Evolutionary conservation across 1,140 invertebrate species (phyloP).

Genomic region (Asobara japonica): DNA sequence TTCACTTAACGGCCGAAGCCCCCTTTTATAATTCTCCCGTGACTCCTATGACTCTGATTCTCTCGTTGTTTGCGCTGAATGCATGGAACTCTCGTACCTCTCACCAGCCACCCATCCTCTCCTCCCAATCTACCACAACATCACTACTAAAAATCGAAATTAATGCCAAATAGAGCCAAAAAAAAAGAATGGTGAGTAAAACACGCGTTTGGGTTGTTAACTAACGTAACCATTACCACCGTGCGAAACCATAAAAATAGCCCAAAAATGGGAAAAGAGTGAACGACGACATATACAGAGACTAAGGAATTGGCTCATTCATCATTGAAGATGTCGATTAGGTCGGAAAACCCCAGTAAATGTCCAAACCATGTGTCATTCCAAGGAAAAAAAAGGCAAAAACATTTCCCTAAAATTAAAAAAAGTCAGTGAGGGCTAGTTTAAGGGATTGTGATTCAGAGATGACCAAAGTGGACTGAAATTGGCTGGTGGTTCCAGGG

Average conservation of each 20-base stretch:
- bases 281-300: background rate
- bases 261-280: background rate
- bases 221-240: background rate
- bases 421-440: slow-evolving; percentile 55
- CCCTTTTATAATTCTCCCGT: slow-evolving; percentile 63
- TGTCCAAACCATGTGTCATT: slow-evolving; percentile 7
- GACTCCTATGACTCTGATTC: slow-evolving; percentile 61
- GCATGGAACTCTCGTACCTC: slow-evolving; percentile 68
- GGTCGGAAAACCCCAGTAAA: slow-evolving; percentile 31
- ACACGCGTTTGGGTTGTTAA: slow-evolving; percentile 6
- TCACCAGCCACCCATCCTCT: slow-evolving; percentile 45
- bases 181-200: slow-evolving; percentile 20
- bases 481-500: slow-evolving; percentile 69
- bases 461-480: slow-evolving; percentile 62
- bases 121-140: slow-evolving; percentile 28
- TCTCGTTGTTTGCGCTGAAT: slow-evolving; percentile 67
- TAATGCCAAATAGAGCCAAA: background rate
- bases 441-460: slow-evolving; percentile 62
- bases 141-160: background rate
- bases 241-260: background rate
- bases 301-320: slow-evolving; percentile 22
- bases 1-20: slow-evolving; percentile 59
- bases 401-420: slow-evolving; percentile 12
- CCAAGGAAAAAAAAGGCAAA: slow-evolving; percentile 4
- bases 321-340: slow-evolving; percentile 27